Base-by-base conservation (phyloP, 64 coral and sea anemone species). In the Exaiptasia diaphana region DNA sequence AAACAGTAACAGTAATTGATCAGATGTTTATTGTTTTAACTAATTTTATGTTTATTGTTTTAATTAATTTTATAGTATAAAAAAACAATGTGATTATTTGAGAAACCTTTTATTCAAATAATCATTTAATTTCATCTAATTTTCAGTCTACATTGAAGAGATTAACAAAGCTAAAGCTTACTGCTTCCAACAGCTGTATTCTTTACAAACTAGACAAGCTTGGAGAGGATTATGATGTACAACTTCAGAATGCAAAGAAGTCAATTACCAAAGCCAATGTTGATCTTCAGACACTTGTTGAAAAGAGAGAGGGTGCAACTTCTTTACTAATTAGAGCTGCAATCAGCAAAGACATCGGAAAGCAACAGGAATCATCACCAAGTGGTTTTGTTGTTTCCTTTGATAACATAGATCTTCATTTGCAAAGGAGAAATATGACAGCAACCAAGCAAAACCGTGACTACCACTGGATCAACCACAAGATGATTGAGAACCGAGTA, bases 401-500 rank as follows among this genome's bases (percentile, higher is more conserved):
- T 83, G 78, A 90, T 32, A 90, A 90, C 35, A 18, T 54, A 74
- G 87, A 90, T 49, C 20, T 90, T 52, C 10, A 73, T 21, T 15
- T 82, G 6, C 21, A 36, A n/a, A 35, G 49, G 26, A 91, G 64
- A 50, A 70, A 91, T 38, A 91, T 85, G 88, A 91, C 80, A 32
- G 36, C 85, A 22, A 44, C 73, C 18, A 67, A 57, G 11, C 80
- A 91, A 58, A 91, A 91, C n/a, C 46, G 42, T n/a, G 58, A 77
- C 26, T 39, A 59, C 22, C 80, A 91, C 41, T 91, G 80, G 88
- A 73, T 91, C 1, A 84, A 84, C 20, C 80, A 91, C n/a, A 38
- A 71, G 4, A 85, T 91, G 71, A 20, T 91, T 12, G 8, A 23
- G 6, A 91, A 85, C 62, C 21, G 80, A 15, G 60, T 85, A 8